phyloP scores from a whole-genome alignment of 2,797 vertebrate genomes.

The Simalia tracyae region DNA sequence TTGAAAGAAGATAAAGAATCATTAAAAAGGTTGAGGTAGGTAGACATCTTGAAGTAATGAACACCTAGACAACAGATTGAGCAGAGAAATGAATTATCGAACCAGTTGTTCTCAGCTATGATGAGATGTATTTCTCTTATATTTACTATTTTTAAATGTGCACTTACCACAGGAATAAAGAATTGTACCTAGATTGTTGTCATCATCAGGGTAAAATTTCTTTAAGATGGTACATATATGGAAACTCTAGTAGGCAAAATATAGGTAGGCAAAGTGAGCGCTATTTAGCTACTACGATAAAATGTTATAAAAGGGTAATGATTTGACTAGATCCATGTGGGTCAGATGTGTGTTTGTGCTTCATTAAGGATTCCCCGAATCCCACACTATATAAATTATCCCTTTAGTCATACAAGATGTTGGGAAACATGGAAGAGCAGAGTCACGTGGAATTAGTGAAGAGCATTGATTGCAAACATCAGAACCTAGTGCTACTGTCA shows the following conservation, averaged over 20 bases:
- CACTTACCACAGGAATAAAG: not conserved
- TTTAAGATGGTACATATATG: not conserved
- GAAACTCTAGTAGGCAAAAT: not conserved
- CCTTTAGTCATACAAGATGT: not conserved
- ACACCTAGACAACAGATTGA: not conserved
- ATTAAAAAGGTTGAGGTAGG: not conserved
- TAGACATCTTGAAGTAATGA: not conserved
- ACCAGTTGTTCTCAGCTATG: not conserved
- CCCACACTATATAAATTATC: not conserved
- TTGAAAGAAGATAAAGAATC: not conserved
- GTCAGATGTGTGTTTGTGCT: not conserved
- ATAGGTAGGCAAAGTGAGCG: not conserved
- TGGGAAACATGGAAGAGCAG: too few species aligned
- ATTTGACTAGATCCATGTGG: not conserved
- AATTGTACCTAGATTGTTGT: not conserved
- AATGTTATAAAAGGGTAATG: not conserved
- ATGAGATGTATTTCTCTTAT: not conserved
- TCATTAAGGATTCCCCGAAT: not conserved
- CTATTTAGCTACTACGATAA: not conserved
- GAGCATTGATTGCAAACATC: not conserved
- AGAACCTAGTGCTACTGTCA: not conserved
- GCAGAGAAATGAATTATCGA: not conserved
- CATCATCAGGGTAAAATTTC: not conserved
- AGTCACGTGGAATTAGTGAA: not conserved
- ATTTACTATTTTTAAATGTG: not conserved